Evolutionary conservation across 2,113 vertebrate species (phyloP), one percentile per base, ranked within the genome.

Genomic region (Pterophyllum scalare): DNA sequence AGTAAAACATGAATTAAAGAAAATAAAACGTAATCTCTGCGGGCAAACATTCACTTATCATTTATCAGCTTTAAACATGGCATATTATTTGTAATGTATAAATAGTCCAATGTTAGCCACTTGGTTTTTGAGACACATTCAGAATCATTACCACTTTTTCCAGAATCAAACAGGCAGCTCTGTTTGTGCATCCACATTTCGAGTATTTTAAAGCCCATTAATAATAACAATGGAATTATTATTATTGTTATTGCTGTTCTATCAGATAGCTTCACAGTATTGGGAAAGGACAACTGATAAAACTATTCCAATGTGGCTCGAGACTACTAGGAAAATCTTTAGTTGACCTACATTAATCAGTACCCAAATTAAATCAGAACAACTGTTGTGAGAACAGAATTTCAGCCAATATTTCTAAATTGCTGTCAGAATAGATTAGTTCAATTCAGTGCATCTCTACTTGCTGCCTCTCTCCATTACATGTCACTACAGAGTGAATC

Each of bases 11-110:
- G 46, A 49, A 6, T 4, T 13, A 15, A 67, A 28, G 43, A 15
- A 67, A 28, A 24, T 20, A 15, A 49, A 31, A 49, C 28, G 24
- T 70, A 31, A 10, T 28, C 49, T 28, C 24, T 70, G 17, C 24
- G 31, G 65, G 43, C 43, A 70, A 70, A 70, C 24, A 70, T 52
- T 70, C 65, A 70, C 64, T 70, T 49, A 31, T 70, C 24, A 70
- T 28, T 70, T 17, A 28, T 20, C 24, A 49, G 6, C 17, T 28
- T 70, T 1, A 70, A 28, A 43, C 43, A 28, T 26, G 12, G 9
- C 43, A 52, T 7, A 52, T 52, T 15, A 52, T 52, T 52, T 72
- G 65, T 24, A 13, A 31, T 17, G 49, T 49, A 70, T 43, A 49
- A 13, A 49, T 6, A 31, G 64, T 28, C 64, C 9, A 70, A 28